Percentiles rank a stretch among this genome's conserved stretches.
phyloP scores from a whole-genome alignment of 2,797 vertebrate genomes.

The Gorsachius magnificus region DNA sequence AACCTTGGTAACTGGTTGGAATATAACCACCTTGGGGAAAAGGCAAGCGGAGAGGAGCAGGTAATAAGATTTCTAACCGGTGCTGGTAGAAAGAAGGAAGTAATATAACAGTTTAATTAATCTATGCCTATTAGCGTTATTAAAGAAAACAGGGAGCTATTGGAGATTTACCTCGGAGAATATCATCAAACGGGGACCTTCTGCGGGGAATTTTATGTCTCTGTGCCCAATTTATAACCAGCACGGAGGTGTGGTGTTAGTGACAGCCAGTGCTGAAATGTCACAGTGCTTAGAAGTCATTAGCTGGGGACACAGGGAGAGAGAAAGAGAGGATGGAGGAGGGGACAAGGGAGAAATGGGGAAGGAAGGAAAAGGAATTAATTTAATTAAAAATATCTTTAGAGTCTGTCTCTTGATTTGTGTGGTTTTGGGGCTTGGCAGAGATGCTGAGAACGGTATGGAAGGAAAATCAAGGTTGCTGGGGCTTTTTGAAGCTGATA shows the following conservation, averaged over 20 bases:
- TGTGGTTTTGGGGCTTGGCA: slow-evolving; percentile 70
- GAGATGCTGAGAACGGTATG: slow-evolving; percentile 54
- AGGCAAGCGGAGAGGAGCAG: slow-evolving; percentile 24
- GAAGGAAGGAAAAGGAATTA: slow-evolving; percentile 68
- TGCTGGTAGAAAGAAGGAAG: slow-evolving; percentile 22
- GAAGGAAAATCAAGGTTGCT: slow-evolving; percentile 62
- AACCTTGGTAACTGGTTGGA: slow-evolving; percentile 65
- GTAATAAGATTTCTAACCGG: slow-evolving; percentile 58
- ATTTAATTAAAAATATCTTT: slow-evolving; percentile 73
- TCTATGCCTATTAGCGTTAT: slow-evolving; percentile 46
- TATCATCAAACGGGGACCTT: slow-evolving; percentile 60
- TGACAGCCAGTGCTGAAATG: slow-evolving; percentile 69
- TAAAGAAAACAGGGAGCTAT: slow-evolving; percentile 58
- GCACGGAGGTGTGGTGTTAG: slow-evolving; percentile 64
- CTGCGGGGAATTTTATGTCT: slow-evolving; percentile 55
- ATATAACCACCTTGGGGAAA: slow-evolving; percentile 34
- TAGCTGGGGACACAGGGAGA: slow-evolving; percentile 70
- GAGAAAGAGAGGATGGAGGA: slow-evolving; percentile 53
- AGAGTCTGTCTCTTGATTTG: slow-evolving; percentile 63
- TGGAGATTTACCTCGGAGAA: slow-evolving; percentile 51
- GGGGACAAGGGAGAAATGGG: slow-evolving; percentile 52
- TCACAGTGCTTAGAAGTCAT: slow-evolving; percentile 76
- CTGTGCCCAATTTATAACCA: slow-evolving; percentile 68
- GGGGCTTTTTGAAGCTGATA: slow-evolving; percentile 56
- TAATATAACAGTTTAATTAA: slow-evolving; percentile 56